Evolutionary conservation across 1,140 invertebrate genomes (phyloP), one percentile per base, ranked within the genome.

Genomic region (Dendroctonus ponderosae): DNA sequence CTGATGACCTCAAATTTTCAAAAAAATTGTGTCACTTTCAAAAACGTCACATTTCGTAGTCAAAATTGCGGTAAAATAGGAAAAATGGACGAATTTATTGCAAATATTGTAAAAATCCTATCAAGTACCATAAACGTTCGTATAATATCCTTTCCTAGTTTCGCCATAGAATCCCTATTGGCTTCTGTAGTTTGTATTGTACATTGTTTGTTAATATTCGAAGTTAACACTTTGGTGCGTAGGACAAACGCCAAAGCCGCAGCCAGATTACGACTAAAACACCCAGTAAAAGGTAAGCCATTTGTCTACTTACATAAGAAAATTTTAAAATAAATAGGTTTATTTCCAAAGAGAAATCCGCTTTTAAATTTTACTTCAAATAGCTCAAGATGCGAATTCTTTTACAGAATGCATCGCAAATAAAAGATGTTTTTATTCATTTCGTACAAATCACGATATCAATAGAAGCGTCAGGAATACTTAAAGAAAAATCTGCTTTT

Each of bases 21-120:
- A 26, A 26, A 26, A 26, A 26, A 26, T 26, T 26, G 26, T 26
- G 26, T 26, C 26, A 26, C 26, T 26, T 26, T 46, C 44, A 46
- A 46, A 11, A 46, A 11, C 39, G 9, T 54, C 26, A 54, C 38
- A 37, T 59, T 46, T 58, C 14, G 14, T 9, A 59, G 15, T 66
- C 63, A 67, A 67, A 67, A 67, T 67, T 67, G 37, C 61, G 38
- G 65, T 67, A 67, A 49, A 66, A 40, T 37, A 59, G 7, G 37
- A 59, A 66, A 41, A 37, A 72, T 72, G 71, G 71, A 72, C 41
- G 68, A 72, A 57, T 49, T 70, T 26, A 65, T 72, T 15, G 14
- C 4, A 15, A 52, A 66, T 46, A 7, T 69, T 7, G 67, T 64
- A 38, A 72, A 70, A 69, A 56, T 72, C 40, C 42, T 72, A 50